A percentile compares a stretch with the other conserved stretches of the same genome.
These are phyloP conservation scores for Synergus umbraculus DNA, from an alignment of 2,888 invertebrate genomes.

Conservation along the genomic window DNA sequence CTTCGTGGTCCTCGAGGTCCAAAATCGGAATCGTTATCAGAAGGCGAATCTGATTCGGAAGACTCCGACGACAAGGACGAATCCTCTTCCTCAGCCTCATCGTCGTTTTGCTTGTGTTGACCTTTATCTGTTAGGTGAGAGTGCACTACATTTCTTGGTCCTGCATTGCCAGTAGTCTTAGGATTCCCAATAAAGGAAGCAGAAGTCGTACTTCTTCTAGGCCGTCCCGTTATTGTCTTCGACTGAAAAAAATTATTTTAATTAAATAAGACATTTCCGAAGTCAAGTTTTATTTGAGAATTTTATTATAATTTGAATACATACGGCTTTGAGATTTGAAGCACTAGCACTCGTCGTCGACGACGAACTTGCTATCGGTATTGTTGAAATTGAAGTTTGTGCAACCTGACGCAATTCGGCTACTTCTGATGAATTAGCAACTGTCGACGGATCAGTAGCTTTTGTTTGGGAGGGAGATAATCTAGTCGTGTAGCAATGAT, in stretches of 20 bases:
- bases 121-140: not conserved
- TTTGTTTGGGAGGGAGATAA: conserved; percentile 80
- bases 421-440: conserved; percentile 65
- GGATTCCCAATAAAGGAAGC: conserved; percentile 46
- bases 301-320: conserved; percentile 52
- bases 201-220: conserved; percentile 48
- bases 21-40: conserved; percentile 74
- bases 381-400: conserved; percentile 46
- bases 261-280: conserved; percentile 13
- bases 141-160: conserved; percentile 51
- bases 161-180: conserved; percentile 52
- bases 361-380: conserved; percentile 43
- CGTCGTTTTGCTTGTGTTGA: conserved; percentile 52
- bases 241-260: not conserved
- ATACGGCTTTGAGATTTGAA: conserved; percentile 53
- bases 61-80: conserved; percentile 66
- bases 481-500: conserved; percentile 89
- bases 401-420: conserved; percentile 59
- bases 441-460: conserved; percentile 72
- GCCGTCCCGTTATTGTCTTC: conserved; percentile 41
- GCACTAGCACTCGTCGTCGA: conserved; percentile 48
- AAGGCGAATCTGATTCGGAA: conserved; percentile 71
- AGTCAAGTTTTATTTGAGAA: not conserved
- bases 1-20: conserved; percentile 70
- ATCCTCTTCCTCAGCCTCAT: conserved; percentile 65